Base-by-base conservation (phyloP, 2,113 vertebrate genomes). In the Zeus faber region DNA sequence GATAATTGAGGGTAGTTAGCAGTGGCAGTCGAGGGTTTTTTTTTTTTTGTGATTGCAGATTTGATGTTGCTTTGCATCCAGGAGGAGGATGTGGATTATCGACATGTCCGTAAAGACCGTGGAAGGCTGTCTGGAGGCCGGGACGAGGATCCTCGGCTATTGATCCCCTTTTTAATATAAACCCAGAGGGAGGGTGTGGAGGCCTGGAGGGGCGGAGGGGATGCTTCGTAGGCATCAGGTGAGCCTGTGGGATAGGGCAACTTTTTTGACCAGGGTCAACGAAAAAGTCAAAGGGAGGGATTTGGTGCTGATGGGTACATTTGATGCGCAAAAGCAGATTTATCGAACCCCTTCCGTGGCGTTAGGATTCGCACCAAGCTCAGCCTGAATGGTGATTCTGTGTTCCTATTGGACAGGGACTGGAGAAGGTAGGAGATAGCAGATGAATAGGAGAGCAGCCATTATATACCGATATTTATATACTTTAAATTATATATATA, bases 41-140 rank as follows among this genome's bases (percentile, higher is more conserved):
- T 29, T 9, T n/a, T 4, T 37, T 85, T 23, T 74, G 48, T 80
- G 70, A 80, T 65, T 80, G 74, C 74, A 78, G 72, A 64, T 71
- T 85, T 76, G 69, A 73, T 73, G 65, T 72, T 74, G 45, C 63
- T 82, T 68, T 81, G 68, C 63, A 81, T 86, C 72, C 26, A 59
- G 51, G 58, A 67, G 51, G 58, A 80, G 59, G 65, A 70, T 70
- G 72, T 68, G 59, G 58, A 44, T 57, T 83, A 86, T 85, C 40
- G 82, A 87, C 70, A n/a, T 58, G 20, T 50, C 44, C 51, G 21
- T 63, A 65, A 74, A 81, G 73, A 72, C 67, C 11, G 33, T 49
- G 22, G 51, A 45, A 64, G 63, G 27, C 58, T 45, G 48, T 65
- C 27, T 35, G 29, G 45, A 23, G 41, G 48, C 49, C 45, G 3